Evolutionary conservation across 2,888 invertebrate species (phyloP), one percentile per base, ranked within the genome.

Genomic region (Phyllotreta striolata): DNA sequence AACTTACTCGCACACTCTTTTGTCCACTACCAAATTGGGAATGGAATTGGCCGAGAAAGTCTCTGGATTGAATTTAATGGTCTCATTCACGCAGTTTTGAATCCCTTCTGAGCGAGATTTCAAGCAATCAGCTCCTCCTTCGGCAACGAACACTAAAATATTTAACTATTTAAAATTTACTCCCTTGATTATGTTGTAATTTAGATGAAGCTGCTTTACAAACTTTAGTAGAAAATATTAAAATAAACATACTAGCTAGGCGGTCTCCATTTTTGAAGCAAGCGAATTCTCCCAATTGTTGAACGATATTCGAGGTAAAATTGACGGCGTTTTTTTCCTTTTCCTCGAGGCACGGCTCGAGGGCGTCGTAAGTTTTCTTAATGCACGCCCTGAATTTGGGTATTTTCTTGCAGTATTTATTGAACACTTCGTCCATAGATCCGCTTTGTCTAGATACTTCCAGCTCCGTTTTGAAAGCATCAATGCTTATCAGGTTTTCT

Each of bases 21-120:
- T 83, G 59, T 87, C 87, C 55, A 92, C 86, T 4, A 85, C 79
- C 8, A 92, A 80, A 59, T 85, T 81, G 0, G 90, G 89, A 6
- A 91, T 73, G 54, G 79, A 78, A 52, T 85, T 83, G 9, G 67
- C 38, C 35, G 69, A 64, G 4, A 74, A 62, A 4, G 47, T 74
- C 44, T 84, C 78, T 2, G 87, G 82, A 62, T 74, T 66, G 5
- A 85, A 68, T 68, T 87, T 85, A 0, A 88, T 81, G 0, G 91
- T 90, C 35, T 77, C 78, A 76, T 91, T 91, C 6, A 87, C 74
- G 75, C 93, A 93, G 1, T 82, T 76, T 73, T 86, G 84, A 39
- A 93, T 84, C 1, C 82, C 85, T 1, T 86, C 84, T 62, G 84
- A 82, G 66, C 89, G 87, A 0, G 75, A 73, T 60, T 77, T 62